Base-by-base conservation (phyloP, 2,888 invertebrate species). In the Papilio demoleus region DNA sequence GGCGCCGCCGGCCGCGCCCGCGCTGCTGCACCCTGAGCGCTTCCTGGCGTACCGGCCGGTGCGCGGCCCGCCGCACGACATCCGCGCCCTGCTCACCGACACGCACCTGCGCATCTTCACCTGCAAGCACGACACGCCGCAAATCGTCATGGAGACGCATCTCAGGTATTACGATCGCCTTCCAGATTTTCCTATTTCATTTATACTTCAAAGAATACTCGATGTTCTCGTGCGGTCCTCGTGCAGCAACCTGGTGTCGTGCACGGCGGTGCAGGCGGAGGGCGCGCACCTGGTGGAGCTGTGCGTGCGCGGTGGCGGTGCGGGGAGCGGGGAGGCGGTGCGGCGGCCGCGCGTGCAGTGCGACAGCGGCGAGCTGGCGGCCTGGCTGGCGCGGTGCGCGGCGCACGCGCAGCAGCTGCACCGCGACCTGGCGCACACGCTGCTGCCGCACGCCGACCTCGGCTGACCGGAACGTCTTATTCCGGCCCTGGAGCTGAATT, bases 361-460 rank as follows among this genome's bases (percentile, higher is more conserved):
- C 84, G 96, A 96, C 86, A 94, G 93, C 72, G 94, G 93, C 70
- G 94, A 94, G 74, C 94, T 96, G 73, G 96, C 97, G 19, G 93
- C 93, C 73, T 94, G 94, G 90, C 94, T 95, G 73, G 94, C 95
- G 31, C 95, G 96, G 75, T 96, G 97, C 93, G 97, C 98, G 73
- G 97, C 97, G 81, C 97, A 97, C 88, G 98, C 98, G 67, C 96
- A 96, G 85, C 95, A 95, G 79, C 94, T 97, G 82, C 96, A 96
- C 88, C 95, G 96, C 83, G 98, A 98, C 90, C 93, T 95, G 72
- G 94, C 94, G 79, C 95, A 97, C 82, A 97, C 97, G 66, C 92
- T 96, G 73, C 92, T 75, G 67, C 85, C 88, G 67, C 82, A 79
- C 77, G 17, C 75, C 12, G 83, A 85, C 79, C 74, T 78, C 19